Evolutionary conservation across 2,113 vertebrate species (phyloP).

Genomic region (Hypanus sabinus): DNA sequence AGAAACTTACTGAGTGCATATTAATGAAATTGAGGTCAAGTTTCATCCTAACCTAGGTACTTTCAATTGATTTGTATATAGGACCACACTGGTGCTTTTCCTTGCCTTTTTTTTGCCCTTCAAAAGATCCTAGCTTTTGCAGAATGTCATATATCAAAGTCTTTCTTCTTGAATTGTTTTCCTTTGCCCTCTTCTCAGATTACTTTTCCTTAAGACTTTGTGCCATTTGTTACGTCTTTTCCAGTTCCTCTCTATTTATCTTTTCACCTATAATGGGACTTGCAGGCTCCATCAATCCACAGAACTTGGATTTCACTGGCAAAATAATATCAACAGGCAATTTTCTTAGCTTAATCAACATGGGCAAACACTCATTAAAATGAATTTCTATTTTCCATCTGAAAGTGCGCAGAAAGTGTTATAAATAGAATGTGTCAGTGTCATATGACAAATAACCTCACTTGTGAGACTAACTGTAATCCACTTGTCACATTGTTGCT

Average conservation of each 20-base stretch:
- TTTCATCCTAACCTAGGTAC: no score
- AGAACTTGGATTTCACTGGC: background rate
- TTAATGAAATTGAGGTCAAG: background rate
- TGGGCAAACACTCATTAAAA: constrained; percentile 9
- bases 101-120: background rate
- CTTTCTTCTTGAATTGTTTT: background rate
- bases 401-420: background rate
- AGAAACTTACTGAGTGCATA: background rate
- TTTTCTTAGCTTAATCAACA: constrained; percentile 31
- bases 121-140: background rate
- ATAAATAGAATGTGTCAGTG: constrained; percentile 14
- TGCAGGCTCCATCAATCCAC: background rate
- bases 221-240: background rate
- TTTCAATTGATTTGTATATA: no score
- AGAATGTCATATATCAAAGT: background rate
- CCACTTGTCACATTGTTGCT: constrained; percentile 34
- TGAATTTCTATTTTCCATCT: constrained; percentile 23
- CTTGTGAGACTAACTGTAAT: constrained; percentile 36
- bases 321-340: background rate
- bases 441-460: constrained; percentile 23
- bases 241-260: background rate
- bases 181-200: background rate
- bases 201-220: background rate
- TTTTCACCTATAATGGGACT: constrained; percentile 11
- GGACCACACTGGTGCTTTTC: background rate